These are phyloP conservation scores for Callionymus lyra DNA, from an alignment of 2,113 vertebrate genomes.

Conservation along the genomic window DNA sequence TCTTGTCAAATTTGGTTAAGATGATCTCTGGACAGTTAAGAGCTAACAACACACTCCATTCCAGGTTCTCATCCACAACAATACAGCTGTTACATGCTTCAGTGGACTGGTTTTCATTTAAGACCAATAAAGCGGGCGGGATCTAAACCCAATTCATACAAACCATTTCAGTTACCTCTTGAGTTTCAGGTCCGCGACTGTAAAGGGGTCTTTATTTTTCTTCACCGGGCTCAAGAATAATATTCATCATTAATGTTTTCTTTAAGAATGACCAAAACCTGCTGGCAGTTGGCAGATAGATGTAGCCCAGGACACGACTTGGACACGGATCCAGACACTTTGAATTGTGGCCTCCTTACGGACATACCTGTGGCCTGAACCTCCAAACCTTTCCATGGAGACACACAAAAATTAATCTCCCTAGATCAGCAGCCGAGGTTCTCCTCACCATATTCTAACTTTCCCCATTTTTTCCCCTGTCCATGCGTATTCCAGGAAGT, in stretches of 20 bases:
- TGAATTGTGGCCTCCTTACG: slow-evolving; percentile 61
- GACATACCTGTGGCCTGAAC: slow-evolving; percentile 67
- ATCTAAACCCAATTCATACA: no score
- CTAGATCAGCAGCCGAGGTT: slow-evolving; percentile 43
- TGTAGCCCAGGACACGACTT: slow-evolving; percentile 50
- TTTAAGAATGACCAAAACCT: slow-evolving; percentile 43
- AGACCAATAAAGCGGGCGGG: neutral
- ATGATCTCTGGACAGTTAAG: slow-evolving; percentile 20
- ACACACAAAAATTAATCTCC: slow-evolving; percentile 47
- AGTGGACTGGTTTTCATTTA: neutral
- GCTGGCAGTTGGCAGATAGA: slow-evolving; percentile 47
- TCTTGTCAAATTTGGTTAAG: slow-evolving; percentile 39
- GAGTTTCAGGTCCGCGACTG: neutral
- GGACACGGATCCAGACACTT: slow-evolving; percentile 53
- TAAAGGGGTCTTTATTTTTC: slow-evolving; percentile 5
- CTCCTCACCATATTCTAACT: slow-evolving; percentile 35
- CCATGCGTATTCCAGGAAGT: slow-evolving; percentile 46
- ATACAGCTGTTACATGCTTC: slow-evolving; percentile 8
- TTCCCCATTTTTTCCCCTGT: slow-evolving; percentile 17
- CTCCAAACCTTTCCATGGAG: slow-evolving; percentile 59
- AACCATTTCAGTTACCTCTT: no score
- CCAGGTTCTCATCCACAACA: slow-evolving; percentile 23
- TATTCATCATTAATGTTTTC: slow-evolving; percentile 29
- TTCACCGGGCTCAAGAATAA: slow-evolving; percentile 6
- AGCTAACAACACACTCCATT: slow-evolving; percentile 20